Evolutionary conservation across 2,888 invertebrate species (phyloP), one percentile per base, ranked within the genome.

Genomic region (Drosophila pseudotalamancana): DNA sequence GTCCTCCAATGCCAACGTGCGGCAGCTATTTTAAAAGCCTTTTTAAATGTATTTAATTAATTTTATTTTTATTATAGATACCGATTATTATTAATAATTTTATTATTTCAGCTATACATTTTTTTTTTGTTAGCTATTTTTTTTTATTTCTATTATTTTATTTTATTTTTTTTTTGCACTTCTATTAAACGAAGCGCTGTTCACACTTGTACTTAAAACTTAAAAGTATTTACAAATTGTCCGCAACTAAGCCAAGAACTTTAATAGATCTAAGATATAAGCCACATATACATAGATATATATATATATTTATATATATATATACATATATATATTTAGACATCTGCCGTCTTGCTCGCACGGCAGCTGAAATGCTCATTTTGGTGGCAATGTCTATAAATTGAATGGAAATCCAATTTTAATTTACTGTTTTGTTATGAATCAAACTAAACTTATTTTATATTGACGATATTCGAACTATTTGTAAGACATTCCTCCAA

Each of bases 221-320:
- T 42, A 39, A 49, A 57, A 55, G 48, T 59, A 72, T 74, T 69
- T 46, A 29, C 56, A 53, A 51, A 55, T 43, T 66, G 51, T 71
- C 48, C 55, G 39, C 42, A 66, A 66, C 50, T 51, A 66, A 72
- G 71, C 68, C 68, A 72, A 73, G 43, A 71, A 71, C 68, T 61
- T 72, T 34, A 67, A 67, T 72, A 56, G 31, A 53, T 32, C 31
- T 65, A 65, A 34, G 29, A 42, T 16, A 48, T 45, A 4, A 18
- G 34, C 43, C 19, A 46, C 23, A 39, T 18, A 49, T 21, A 35
- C 34, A 18, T 12, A 18, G 18, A 50, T 19, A 37, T 16, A 46
- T 12, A 27, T 29, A 18, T 31, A 32, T 45, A 56, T 48, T 19
- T 9, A n/a, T 35, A 61, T 21, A 23, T 18, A 48, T 9, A n/a